Evolutionary conservation across 2,797 vertebrate species (phyloP), one percentile per base, ranked within the genome.

Genomic region (Myiotriccus ornatus): DNA sequence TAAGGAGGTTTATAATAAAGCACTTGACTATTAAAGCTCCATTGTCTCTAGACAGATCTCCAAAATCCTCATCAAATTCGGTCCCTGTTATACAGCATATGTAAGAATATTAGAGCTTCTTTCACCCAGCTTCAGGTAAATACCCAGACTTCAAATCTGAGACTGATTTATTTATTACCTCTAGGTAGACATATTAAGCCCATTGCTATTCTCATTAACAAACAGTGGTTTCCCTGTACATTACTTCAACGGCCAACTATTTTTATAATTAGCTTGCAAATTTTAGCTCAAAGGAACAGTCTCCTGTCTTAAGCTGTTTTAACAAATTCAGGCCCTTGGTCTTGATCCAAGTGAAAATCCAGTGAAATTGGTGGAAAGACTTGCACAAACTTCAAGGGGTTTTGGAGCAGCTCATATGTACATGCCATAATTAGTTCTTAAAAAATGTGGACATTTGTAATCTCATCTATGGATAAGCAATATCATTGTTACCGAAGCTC

Each of bases 131-230:
- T 74, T 88, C 47, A 64, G 47, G 47, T 94, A 84, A 74, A 76
- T 89, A 47, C n/a, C 35, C 78, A 90, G 87, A 81, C 68, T 64
- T 63, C 94, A 62, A 87, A 82, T 84, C 47, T 90, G 84, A 94
- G 81, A 65, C 60, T 44, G 59, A 94, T 93, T 93, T 82, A 65
- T 96, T 97, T 96, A 93, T 84, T 80, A 89, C 87, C 77, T 89
- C 62, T 84, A 90, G 68, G 92, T 88, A 97, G 96, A 97, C 94
- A 93, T 90, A 91, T 92, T 95, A 94, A 96, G 68, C 17, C 57
- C 78, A 69, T 68, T 90, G 83, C 89, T 83, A 59, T 95, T 92
- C 93, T 89, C 81, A 93, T 95, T 95, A 94, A 88, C 82, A 76
- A 95, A 79, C 59, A 89, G 90, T 92, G 87, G 84, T 91, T 95